Evolutionary conservation across 2,888 invertebrate species (phyloP).

Genomic region (Nycteola revayana): DNA sequence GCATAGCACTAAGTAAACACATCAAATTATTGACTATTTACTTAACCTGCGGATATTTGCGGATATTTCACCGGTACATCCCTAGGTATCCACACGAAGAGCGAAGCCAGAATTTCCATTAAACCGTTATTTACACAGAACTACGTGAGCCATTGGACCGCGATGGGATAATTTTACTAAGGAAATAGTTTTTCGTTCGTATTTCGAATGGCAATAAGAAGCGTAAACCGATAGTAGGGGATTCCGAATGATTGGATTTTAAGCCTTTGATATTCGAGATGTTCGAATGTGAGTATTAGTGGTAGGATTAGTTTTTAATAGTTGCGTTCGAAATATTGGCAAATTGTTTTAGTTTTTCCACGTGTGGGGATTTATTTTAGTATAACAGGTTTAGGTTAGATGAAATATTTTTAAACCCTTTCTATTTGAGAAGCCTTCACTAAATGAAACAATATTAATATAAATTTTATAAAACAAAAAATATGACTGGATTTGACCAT

Average conservation of each 20-base stretch:
- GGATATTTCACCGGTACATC: conserved; percentile 8
- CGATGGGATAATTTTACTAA: conserved; percentile 53
- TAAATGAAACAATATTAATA: no score
- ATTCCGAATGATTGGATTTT: conserved; percentile 15
- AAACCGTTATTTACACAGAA: conserved; percentile 68
- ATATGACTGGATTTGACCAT: no score
- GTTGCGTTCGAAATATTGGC: no score
- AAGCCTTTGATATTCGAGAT: conserved; percentile 5
- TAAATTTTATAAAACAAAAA: no score
- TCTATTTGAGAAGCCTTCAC: no score
- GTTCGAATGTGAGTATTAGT: not conserved
- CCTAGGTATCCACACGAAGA: not conserved
- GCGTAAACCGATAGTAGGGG: conserved; percentile 2
- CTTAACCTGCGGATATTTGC: conserved; percentile 13
- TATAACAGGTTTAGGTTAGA: no score
- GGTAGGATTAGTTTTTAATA: not conserved
- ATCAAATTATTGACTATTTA: no score
- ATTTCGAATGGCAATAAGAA: conserved; percentile 31
- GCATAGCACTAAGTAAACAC: no score
- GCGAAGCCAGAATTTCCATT: conserved; percentile 49
- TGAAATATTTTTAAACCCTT: no score
- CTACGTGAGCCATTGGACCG: conserved; percentile 50
- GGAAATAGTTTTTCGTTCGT: conserved; percentile 55
- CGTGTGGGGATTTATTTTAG: no score
- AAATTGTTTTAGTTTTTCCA: no score